Percentiles rank a stretch among this genome's conserved stretches.
Conservation (phyloP, 2,113 vertebrate genomes). For the Coptodon rendalli region DNA sequence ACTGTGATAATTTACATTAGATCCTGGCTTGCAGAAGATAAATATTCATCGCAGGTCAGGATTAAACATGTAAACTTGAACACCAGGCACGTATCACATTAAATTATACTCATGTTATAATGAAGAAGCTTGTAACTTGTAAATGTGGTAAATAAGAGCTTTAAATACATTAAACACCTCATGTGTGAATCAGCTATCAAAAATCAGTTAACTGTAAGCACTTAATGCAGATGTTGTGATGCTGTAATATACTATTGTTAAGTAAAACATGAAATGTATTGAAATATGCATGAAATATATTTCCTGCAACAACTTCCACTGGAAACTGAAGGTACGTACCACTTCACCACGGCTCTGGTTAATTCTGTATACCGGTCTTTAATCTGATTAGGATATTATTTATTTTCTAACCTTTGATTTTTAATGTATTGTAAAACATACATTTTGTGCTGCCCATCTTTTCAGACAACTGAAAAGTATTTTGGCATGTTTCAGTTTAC, state of each 20-base stretch:
- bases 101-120: neutral
- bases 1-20: neutral
- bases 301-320: neutral
- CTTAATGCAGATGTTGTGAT: neutral
- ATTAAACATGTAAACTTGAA: neutral
- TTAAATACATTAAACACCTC: neutral
- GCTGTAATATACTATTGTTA: neutral
- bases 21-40: neutral
- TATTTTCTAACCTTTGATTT: neutral
- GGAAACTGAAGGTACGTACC: neutral
- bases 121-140: neutral
- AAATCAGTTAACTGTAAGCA: neutral
- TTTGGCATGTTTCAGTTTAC: neutral
- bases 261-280: neutral
- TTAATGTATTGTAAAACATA: neutral
- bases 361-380: neutral
- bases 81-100: neutral
- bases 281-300: neutral
- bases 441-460: neutral
- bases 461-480: neutral
- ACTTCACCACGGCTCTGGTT: neutral
- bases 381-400: neutral
- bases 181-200: neutral
- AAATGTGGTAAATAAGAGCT: neutral
- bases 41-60: neutral